These are phyloP conservation scores for Scalopus aquaticus DNA, from an alignment of 2,113 vertebrate genomes.

Conservation along the genomic window DNA sequence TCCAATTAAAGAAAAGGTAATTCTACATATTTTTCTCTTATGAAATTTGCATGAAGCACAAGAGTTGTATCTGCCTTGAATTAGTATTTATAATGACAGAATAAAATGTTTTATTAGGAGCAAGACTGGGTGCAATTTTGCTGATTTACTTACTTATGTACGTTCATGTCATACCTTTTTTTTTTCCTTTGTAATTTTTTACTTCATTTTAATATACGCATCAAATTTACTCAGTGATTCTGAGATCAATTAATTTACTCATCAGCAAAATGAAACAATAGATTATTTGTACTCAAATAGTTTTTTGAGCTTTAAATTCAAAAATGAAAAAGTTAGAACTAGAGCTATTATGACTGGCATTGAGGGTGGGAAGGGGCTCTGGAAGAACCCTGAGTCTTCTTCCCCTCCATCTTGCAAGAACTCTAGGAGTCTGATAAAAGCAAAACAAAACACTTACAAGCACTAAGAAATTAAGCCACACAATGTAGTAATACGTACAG, in stretches of 20 bases:
- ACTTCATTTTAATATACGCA: conserved; percentile 50
- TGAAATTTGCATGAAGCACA: conserved; percentile 50
- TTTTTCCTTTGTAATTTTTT: conserved; percentile 25
- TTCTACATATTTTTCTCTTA: conserved; percentile 49
- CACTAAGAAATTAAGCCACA: neutral
- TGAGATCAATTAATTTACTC: conserved; percentile 8
- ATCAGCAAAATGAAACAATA: neutral
- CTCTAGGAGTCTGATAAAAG: neutral
- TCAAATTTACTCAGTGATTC: neutral
- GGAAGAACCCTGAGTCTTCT: neutral
- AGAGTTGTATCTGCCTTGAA: conserved; percentile 30
- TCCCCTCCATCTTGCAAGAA: neutral
- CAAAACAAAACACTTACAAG: neutral
- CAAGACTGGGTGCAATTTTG: neutral
- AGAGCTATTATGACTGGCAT: neutral
- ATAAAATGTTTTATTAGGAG: conserved; percentile 38
- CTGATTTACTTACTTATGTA: neutral
- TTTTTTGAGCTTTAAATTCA: too few relatives aligned
- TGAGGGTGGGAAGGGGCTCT: neutral
- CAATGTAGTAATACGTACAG: too few relatives aligned
- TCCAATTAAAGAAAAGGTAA: conserved; percentile 56
- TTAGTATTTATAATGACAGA: conserved; percentile 59
- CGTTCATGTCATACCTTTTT: neutral
- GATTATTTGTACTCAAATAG: neutral
- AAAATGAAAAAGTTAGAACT: neutral